Conservation (phyloP, 1,140 invertebrate genomes). For the Zeugodacus cucurbitae region DNA sequence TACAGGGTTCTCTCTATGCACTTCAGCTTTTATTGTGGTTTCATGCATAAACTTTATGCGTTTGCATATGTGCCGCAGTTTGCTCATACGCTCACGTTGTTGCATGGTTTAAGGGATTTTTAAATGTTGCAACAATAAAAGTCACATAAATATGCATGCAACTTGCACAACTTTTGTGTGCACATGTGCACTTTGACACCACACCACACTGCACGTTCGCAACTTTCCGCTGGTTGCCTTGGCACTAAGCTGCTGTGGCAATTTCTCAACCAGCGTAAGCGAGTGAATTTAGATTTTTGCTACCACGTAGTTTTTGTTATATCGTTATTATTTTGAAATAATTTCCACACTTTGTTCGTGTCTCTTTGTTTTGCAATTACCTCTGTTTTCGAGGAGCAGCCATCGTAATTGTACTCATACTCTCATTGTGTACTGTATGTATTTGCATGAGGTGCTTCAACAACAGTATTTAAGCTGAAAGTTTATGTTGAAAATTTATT, state of each 20-base stretch:
- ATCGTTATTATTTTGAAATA: not conserved
- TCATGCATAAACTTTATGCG: not conserved
- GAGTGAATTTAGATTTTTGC: slow-evolving; percentile 4
- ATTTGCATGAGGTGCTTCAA: not conserved
- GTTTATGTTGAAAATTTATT: slow-evolving; percentile 32
- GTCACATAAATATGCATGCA: slow-evolving; percentile 36
- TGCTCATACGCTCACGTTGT: not conserved
- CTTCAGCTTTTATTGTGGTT: not conserved
- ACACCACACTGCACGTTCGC: not conserved
- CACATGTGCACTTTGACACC: slow-evolving; percentile 8
- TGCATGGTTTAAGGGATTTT: slow-evolving; percentile 8
- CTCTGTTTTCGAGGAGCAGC: not conserved
- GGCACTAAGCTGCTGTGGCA: not conserved
- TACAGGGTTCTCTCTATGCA: not conserved
- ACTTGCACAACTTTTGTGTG: slow-evolving; percentile 18
- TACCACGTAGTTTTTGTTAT: not conserved
- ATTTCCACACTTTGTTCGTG: not conserved
- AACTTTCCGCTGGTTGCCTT: not conserved
- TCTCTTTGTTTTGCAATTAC: not conserved
- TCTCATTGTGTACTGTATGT: not conserved
- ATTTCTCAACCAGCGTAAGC: slow-evolving; percentile 20
- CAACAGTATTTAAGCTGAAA: not conserved
- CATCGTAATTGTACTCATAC: not conserved
- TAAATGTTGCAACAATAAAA: slow-evolving; percentile 36
- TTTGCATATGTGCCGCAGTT: not conserved